phyloP scores from a whole-genome alignment of 2,888 invertebrate species.

The Sericinus montela region DNA sequence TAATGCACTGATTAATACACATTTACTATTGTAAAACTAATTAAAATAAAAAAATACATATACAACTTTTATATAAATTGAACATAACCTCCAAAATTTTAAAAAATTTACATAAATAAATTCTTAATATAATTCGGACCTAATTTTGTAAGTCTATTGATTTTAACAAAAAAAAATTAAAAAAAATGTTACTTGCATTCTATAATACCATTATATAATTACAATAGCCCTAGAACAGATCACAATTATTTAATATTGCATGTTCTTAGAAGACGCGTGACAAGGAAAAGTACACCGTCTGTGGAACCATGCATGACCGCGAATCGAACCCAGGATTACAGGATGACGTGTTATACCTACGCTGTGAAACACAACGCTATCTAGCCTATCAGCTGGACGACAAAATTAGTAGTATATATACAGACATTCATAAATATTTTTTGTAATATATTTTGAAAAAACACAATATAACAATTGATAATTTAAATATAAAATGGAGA shows the following conservation, averaged over 20 bases:
- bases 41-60: too few relatives aligned
- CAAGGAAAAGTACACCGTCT: slow-evolving; percentile 50
- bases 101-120: too few relatives aligned
- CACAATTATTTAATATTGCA: slow-evolving; percentile 50
- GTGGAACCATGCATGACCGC: slow-evolving; percentile 59
- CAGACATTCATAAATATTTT: too few relatives aligned
- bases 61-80: too few relatives aligned
- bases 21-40: too few relatives aligned
- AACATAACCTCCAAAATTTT: too few relatives aligned
- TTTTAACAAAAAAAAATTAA: not conserved
- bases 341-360: slow-evolving; percentile 14
- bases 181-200: slow-evolving; percentile 33
- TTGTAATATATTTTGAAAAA: too few relatives aligned
- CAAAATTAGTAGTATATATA: not conserved
- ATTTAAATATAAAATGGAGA: not conserved
- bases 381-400: not conserved
- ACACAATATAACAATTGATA: not conserved
- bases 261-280: slow-evolving; percentile 64
- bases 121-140: too few relatives aligned
- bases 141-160: too few relatives aligned
- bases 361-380: slow-evolving; percentile 25
- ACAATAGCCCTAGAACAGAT: slow-evolving; percentile 32
- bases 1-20: too few relatives aligned
- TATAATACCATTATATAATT: slow-evolving; percentile 34
- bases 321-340: slow-evolving; percentile 44